phyloP scores from a whole-genome alignment of 2,113 vertebrate genomes.

The Corapipo altera region DNA sequence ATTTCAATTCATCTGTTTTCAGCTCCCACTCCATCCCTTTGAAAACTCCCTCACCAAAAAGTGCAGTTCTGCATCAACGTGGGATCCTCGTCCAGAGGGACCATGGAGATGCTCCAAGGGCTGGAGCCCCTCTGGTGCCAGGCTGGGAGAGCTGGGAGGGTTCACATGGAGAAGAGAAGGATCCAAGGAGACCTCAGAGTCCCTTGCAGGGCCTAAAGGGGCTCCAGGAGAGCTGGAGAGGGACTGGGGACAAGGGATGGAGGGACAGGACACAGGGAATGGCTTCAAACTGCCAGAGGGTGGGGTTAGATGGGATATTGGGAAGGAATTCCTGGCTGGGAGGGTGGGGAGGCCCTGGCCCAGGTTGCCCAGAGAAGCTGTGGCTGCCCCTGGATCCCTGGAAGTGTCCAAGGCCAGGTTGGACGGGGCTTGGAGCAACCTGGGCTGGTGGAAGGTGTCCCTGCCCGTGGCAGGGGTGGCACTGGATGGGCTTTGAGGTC shows the following conservation, averaged over 20 bases:
- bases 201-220: not conserved
- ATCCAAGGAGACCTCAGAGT: not conserved
- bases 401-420: too few species aligned
- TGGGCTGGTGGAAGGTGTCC: too few species aligned
- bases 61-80: not conserved
- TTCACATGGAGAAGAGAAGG: not conserved
- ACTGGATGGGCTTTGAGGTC: accelerated
- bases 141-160: not conserved
- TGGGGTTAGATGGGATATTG: not conserved
- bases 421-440: too few species aligned
- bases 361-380: too few species aligned
- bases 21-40: not conserved
- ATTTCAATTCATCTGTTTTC: not conserved
- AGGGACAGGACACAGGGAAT: not conserved
- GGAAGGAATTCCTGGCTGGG: too few species aligned
- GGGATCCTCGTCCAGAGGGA: not conserved
- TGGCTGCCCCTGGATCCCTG: too few species aligned
- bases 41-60: not conserved
- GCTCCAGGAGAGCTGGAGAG: not conserved
- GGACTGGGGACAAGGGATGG: not conserved
- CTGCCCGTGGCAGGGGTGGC: too few species aligned
- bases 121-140: not conserved
- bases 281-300: not conserved
- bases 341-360: too few species aligned
- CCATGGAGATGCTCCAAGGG: not conserved